phyloP scores from a whole-genome alignment of 1,140 invertebrate species.

The Pseudomyrmex gracilis region DNA sequence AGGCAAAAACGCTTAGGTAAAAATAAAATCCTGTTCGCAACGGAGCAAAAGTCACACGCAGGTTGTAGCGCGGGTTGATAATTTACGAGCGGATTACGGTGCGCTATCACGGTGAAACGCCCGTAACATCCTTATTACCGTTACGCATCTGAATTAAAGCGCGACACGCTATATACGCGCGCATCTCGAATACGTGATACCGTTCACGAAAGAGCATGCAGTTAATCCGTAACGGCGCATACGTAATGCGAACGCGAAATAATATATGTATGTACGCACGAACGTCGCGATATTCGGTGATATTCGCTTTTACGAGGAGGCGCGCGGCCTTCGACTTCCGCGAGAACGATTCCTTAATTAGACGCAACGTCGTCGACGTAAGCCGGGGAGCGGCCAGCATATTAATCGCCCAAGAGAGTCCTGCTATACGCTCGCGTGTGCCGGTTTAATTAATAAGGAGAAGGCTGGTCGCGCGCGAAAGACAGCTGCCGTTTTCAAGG shows the following conservation, averaged over 20 bases:
- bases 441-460: conserved; percentile 63
- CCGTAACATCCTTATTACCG: conserved; percentile 41
- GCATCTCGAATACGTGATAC: conserved; percentile 1
- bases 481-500: conserved; percentile 45
- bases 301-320: conserved; percentile 22
- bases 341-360: conserved; percentile 45
- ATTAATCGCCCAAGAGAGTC: conserved; percentile 10
- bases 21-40: not conserved
- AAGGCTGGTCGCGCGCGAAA: conserved; percentile 54
- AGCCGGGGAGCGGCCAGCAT: conserved; percentile 12
- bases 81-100: conserved; percentile 46
- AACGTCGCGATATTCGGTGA: not conserved
- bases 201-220: conserved; percentile 4
- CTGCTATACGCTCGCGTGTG: conserved; percentile 7
- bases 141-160: conserved; percentile 50
- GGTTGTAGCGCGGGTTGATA: not conserved
- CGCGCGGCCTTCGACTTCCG: conserved; percentile 21
- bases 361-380: conserved; percentile 17
- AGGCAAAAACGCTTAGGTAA: too few relatives aligned
- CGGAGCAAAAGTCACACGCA: conserved; percentile 2
- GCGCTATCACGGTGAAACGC: not conserved
- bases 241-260: not conserved
- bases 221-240: conserved; percentile 31
- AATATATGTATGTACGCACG: not conserved
- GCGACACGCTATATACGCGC: conserved; percentile 6